These are phyloP conservation scores for Okamejei kenojei DNA, from an alignment of 2,797 vertebrate species.

Conservation along the genomic window DNA sequence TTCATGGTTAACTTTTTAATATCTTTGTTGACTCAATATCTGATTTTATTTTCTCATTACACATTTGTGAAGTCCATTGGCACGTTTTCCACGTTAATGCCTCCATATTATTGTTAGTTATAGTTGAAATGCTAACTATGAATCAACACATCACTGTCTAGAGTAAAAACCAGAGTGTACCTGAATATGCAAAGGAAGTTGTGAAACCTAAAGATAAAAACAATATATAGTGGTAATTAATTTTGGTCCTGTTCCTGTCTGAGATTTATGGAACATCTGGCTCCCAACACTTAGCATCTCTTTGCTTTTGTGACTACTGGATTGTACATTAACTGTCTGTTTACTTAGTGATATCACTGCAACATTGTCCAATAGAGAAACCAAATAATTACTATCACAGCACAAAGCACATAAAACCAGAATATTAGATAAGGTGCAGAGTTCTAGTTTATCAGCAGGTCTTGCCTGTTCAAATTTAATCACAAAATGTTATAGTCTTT, in stretches of 20 bases:
- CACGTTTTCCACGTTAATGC: neutral
- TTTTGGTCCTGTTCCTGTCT: constrained; percentile 22
- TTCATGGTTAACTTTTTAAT: neutral
- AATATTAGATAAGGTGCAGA: constrained; percentile 44
- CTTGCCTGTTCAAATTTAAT: constrained; percentile 47
- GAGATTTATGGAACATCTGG: constrained; percentile 38
- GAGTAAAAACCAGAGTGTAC: neutral
- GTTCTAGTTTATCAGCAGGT: constrained; percentile 45
- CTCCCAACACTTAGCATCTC: constrained; percentile 33
- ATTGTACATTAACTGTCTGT: constrained; percentile 40
- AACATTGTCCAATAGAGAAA: constrained; percentile 50
- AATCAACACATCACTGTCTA: neutral
- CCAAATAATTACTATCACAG: constrained; percentile 51
- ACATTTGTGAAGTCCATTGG: neutral
- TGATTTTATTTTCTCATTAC: neutral
- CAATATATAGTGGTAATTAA: constrained; percentile 15
- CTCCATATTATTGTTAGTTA: neutral
- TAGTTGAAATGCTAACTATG: neutral
- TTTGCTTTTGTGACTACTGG: constrained; percentile 36
- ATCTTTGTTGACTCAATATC: neutral
- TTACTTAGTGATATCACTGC: constrained; percentile 53
- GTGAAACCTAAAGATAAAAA: constrained; percentile 14
- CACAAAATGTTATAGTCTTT: neutral
- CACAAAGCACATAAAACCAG: constrained; percentile 48
- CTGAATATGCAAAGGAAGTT: neutral